Conservation (phyloP, 2,888 invertebrate species). For the Ichneumoninae sp. region DNA sequence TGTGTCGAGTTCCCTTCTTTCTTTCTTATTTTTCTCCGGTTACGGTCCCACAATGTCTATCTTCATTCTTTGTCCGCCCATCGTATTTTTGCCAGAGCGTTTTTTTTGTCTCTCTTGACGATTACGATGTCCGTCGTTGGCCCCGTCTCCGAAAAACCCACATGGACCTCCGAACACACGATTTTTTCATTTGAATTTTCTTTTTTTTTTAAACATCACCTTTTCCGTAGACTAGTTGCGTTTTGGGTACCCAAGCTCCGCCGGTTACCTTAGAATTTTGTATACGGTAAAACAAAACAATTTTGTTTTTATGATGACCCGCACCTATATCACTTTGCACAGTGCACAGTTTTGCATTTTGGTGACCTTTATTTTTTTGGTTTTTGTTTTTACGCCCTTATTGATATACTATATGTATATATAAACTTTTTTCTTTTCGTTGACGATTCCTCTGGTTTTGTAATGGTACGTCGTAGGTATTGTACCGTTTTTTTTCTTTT, state of each 20-base stretch:
- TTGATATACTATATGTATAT: slow-evolving; percentile 54
- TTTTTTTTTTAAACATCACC: slow-evolving; percentile 7
- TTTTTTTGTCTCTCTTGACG: slow-evolving; percentile 32
- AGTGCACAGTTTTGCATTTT: slow-evolving; percentile 72
- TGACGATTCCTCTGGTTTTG: slow-evolving; percentile 37
- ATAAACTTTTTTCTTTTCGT: slow-evolving; percentile 2
- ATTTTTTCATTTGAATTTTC: slow-evolving; percentile 33
- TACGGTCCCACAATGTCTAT: slow-evolving; percentile 38
- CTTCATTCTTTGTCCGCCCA: slow-evolving; percentile 35
- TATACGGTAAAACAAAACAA: slow-evolving; percentile 40
- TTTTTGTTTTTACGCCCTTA: slow-evolving; percentile 53
- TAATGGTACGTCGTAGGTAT: slow-evolving; percentile 54
- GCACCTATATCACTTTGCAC: slow-evolving; percentile 63
- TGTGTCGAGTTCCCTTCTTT: slow-evolving; percentile 19
- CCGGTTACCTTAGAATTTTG: slow-evolving; percentile 58
- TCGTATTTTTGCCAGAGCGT: slow-evolving; percentile 32
- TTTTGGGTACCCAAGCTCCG: slow-evolving; percentile 52
- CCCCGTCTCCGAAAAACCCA: slow-evolving; percentile 20
- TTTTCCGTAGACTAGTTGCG: slow-evolving; percentile 51
- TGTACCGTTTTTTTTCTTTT: slow-evolving; percentile 13
- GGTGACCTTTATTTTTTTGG: slow-evolving; percentile 60
- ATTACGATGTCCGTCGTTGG: slow-evolving; percentile 26
- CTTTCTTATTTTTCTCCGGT: slow-evolving; percentile 5
- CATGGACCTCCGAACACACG: slow-evolving; percentile 21
- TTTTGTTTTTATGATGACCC: slow-evolving; percentile 32